Evolutionary conservation across 2,113 vertebrate species (phyloP).

Genomic region (Mobula hypostoma): DNA sequence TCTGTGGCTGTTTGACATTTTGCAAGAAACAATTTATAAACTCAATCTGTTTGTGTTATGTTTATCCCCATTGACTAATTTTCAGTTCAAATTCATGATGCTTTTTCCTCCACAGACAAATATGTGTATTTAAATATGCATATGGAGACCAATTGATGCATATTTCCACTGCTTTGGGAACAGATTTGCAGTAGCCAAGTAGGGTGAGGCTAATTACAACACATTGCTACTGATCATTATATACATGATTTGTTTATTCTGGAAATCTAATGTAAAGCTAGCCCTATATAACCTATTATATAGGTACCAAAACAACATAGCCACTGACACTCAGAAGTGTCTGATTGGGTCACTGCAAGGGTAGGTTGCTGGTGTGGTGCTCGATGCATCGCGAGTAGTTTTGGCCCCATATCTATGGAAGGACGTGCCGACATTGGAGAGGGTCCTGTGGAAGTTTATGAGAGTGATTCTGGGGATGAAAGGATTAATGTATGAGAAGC

Average conservation of each 20-base stretch:
- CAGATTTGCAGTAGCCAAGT: neutral
- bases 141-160: neutral
- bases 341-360: no score
- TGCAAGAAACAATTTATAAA: slow-evolving; percentile 10
- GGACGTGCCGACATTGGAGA: no score
- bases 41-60: slow-evolving; percentile 25
- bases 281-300: neutral
- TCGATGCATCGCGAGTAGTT: no score
- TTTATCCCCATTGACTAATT: slow-evolving; percentile 27
- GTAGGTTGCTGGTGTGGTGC: no score
- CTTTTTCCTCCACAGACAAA: neutral
- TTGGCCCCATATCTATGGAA: no score
- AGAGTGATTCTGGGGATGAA: no score
- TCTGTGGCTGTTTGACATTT: slow-evolving; percentile 26
- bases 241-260: neutral
- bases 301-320: no score
- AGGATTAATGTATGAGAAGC: no score
- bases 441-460: no score
- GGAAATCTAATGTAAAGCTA: neutral
- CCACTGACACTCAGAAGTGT: no score
- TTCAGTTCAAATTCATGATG: slow-evolving; percentile 15
- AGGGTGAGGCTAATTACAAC: neutral
- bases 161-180: neutral
- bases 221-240: neutral
- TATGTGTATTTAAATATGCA: neutral